These are phyloP conservation scores for Stomatorhinus ivindoensis DNA, from an alignment of 2,113 vertebrate species.

Conservation along the genomic window DNA sequence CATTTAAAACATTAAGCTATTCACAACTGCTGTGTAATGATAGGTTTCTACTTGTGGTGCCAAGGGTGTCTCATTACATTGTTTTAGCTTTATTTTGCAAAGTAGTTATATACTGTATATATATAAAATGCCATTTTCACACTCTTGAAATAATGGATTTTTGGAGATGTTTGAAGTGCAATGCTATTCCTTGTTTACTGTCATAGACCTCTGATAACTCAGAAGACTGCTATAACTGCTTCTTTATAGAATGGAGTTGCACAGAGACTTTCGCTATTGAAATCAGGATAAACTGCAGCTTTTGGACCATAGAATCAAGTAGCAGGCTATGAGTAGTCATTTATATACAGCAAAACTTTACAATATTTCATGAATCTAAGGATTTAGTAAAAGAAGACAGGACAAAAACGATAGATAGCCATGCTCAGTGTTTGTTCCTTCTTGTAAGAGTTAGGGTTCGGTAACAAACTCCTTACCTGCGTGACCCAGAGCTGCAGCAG, in stretches of 20 bases:
- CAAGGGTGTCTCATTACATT: background rate
- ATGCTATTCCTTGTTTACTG: background rate
- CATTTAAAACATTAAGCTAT: background rate
- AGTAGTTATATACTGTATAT: too few relatives aligned
- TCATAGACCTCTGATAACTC: background rate
- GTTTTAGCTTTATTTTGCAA: background rate
- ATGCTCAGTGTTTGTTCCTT: background rate
- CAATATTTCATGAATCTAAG: background rate
- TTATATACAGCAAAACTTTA: background rate
- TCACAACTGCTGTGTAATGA: background rate
- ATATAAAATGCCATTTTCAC: background rate
- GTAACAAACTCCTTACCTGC: conserved; percentile 49
- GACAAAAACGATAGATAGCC: background rate
- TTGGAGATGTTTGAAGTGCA: background rate
- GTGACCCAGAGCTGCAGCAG: conserved; percentile 75
- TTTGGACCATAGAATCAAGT: background rate
- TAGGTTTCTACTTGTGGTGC: background rate
- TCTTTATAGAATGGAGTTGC: background rate
- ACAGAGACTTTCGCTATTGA: background rate
- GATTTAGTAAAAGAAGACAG: background rate
- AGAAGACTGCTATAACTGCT: background rate
- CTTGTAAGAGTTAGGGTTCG: background rate
- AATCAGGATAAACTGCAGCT: background rate
- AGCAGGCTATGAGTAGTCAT: background rate
- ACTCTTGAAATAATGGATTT: background rate